Conservation (phyloP, 2,113 vertebrate genomes). For the Irena cyanogastra region DNA sequence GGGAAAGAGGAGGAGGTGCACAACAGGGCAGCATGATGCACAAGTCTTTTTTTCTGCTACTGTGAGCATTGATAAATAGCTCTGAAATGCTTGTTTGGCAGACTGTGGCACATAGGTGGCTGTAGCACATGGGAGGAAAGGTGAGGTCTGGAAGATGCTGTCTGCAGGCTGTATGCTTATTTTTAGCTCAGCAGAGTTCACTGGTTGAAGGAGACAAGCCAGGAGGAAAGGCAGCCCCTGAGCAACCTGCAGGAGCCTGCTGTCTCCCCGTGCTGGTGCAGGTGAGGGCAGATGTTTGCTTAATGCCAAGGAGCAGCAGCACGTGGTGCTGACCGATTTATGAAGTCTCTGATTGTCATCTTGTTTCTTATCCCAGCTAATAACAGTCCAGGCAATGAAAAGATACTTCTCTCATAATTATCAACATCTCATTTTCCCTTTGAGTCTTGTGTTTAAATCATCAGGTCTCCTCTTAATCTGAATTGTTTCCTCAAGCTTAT, state of each 20-base stretch:
- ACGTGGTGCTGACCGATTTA: fast-evolving
- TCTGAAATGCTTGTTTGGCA: not conserved
- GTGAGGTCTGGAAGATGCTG: not conserved
- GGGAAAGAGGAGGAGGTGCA: not conserved
- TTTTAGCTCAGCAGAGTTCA: not conserved
- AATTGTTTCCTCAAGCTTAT: conserved; percentile 33
- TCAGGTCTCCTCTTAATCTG: not conserved
- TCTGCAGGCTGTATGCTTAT: not conserved
- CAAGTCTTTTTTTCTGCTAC: not conserved
- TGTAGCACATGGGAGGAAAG: not conserved
- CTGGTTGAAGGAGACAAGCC: not conserved
- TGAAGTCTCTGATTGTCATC: not conserved
- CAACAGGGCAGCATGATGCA: not conserved
- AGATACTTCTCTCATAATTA: not conserved
- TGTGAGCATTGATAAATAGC: not conserved
- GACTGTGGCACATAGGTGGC: not conserved
- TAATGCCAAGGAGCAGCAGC: not conserved
- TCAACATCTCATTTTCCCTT: not conserved
- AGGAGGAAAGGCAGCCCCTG: not conserved
- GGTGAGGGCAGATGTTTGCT: not conserved
- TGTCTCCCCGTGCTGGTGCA: not conserved
- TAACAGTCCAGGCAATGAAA: not conserved
- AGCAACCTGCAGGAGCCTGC: not conserved
- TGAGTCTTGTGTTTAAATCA: not conserved
- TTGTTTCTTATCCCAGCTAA: not conserved